phyloP scores from a whole-genome alignment of 2,797 vertebrate species.

The Picus viridis region DNA sequence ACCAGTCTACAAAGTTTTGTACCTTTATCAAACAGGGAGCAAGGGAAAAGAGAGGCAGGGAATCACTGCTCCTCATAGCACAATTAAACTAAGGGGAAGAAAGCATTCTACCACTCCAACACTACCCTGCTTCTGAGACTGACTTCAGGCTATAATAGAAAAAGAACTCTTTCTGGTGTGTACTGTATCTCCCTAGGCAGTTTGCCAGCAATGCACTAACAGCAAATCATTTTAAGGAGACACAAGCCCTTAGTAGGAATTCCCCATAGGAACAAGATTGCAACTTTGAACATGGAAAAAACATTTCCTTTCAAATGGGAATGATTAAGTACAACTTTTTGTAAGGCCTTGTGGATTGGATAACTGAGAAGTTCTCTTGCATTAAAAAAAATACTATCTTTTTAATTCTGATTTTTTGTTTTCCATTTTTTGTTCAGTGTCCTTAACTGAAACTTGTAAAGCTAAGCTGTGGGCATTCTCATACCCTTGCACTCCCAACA shows the following conservation, averaged over 20 bases:
- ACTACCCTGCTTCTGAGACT: neutral
- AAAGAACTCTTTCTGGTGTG: neutral
- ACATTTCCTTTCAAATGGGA: neutral
- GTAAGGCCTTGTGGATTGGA: neutral
- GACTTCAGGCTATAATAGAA: neutral
- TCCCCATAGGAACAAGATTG: conserved; percentile 27
- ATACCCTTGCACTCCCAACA: neutral
- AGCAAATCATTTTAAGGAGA: conserved; percentile 34
- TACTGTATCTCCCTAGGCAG: conserved; percentile 1
- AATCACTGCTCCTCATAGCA: neutral
- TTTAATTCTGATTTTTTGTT: too few relatives aligned
- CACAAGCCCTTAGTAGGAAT: conserved; percentile 27
- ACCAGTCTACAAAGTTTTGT: neutral
- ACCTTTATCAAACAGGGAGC: neutral
- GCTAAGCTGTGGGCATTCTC: neutral
- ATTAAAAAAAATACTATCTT: neutral
- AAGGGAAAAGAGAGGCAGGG: neutral
- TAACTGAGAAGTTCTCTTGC: neutral
- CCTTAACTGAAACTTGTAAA: neutral
- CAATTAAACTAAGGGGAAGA: neutral
- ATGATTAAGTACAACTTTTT: neutral
- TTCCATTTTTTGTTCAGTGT: neutral
- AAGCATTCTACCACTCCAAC: neutral
- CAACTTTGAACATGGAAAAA: neutral
- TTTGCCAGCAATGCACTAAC: conserved; percentile 28